A percentile compares a stretch with the other conserved stretches of the same genome.
phyloP scores from a whole-genome alignment of 2,113 vertebrate genomes.

The Glaucomys volans region DNA sequence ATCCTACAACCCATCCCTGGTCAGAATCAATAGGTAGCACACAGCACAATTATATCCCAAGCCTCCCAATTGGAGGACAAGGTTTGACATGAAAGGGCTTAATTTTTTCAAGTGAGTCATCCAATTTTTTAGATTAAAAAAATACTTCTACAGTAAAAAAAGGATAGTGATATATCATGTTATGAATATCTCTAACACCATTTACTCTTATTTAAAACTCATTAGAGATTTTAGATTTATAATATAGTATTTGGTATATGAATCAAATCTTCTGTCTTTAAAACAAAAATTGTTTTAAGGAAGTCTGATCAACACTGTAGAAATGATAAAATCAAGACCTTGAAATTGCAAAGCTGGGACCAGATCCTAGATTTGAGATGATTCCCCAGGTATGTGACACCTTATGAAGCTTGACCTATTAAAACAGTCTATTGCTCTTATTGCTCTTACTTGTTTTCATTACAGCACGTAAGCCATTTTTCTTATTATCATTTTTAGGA shows the following conservation, averaged over 20 bases:
- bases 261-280: conserved; percentile 2
- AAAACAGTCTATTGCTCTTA: not conserved
- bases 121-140: conserved; percentile 42
- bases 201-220: conserved; percentile 26
- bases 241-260: not conserved
- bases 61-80: not conserved
- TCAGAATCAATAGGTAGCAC: not conserved
- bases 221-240: conserved; percentile 3
- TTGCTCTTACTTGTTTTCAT: not conserved
- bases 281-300: not conserved
- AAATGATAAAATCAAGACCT: not conserved
- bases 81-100: not conserved
- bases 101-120: not conserved
- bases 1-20: not conserved
- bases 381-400: not conserved
- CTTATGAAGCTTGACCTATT: not conserved
- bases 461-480: not conserved
- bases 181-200: not conserved
- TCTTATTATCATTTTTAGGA: not conserved
- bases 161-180: not conserved
- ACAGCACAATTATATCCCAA: not conserved
- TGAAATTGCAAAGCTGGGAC: not conserved
- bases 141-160: not conserved
- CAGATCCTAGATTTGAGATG: not conserved
- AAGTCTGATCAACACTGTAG: not conserved